Conservation (phyloP, 2,113 vertebrate genomes). For the Ophiodon elongatus region DNA sequence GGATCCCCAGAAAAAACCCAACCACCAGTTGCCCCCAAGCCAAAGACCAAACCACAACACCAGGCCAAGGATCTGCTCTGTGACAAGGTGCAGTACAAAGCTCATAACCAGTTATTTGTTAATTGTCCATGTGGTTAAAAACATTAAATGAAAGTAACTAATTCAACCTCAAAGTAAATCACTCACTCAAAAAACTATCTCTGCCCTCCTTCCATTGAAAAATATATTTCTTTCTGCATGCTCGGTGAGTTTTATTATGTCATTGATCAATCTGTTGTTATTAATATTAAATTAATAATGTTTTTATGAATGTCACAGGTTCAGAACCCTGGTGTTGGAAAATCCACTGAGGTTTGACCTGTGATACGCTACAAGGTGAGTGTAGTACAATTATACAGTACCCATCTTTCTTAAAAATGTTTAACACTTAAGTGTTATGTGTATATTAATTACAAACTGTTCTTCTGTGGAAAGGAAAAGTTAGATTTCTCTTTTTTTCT, state of each 20-base stretch:
- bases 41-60: slow-evolving; percentile 40
- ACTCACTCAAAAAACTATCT: neutral
- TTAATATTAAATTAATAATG: neutral
- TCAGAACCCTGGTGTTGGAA: slow-evolving; percentile 63
- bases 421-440: neutral
- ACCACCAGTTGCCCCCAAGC: slow-evolving; percentile 48
- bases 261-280: neutral
- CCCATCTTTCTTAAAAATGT: neutral
- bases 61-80: slow-evolving; percentile 35
- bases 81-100: slow-evolving; percentile 53
- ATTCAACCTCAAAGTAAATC: neutral
- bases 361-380: slow-evolving; percentile 27
- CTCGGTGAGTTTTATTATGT: neutral
- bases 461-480: neutral
- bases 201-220: neutral
- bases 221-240: neutral
- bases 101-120: neutral
- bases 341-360: slow-evolving; percentile 84
- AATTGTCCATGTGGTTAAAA: slow-evolving; percentile 16
- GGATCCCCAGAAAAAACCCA: slow-evolving; percentile 32
- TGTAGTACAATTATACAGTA: neutral
- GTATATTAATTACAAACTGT: neutral
- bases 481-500: neutral
- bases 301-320: slow-evolving; percentile 56
- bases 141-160: neutral